phyloP scores from a whole-genome alignment of 2,113 vertebrate species.

The Carassius auratus region DNA sequence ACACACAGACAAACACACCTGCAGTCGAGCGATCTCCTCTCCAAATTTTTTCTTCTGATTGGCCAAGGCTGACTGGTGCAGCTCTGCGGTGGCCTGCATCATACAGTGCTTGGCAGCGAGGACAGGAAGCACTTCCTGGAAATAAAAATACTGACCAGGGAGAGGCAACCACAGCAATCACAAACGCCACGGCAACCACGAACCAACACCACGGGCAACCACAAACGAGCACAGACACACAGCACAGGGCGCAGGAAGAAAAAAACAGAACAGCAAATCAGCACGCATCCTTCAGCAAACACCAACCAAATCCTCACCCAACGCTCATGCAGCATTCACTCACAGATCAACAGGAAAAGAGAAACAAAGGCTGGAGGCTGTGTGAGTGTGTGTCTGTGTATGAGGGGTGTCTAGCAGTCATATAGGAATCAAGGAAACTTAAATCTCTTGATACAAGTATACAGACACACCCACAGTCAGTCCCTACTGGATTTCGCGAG shows the following conservation, averaged over 20 bases:
- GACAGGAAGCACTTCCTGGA: slow-evolving; percentile 98
- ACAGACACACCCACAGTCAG: slow-evolving; percentile 4
- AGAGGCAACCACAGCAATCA: slow-evolving; percentile 79
- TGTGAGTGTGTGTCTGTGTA: slow-evolving; percentile 10
- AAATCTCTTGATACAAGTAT: not conserved
- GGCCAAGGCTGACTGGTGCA: slow-evolving; percentile 89
- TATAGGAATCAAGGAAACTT: not conserved
- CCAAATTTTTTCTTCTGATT: slow-evolving; percentile 98
- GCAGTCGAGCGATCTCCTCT: slow-evolving; percentile 94
- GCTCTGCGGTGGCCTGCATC: slow-evolving; percentile 96
- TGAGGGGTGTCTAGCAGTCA: slow-evolving; percentile 2
- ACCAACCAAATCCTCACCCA: slow-evolving; percentile 54
- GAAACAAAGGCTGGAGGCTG: slow-evolving; percentile 40
- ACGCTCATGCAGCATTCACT: slow-evolving; percentile 53
- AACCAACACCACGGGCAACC: slow-evolving; percentile 76
- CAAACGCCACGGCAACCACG: slow-evolving; percentile 76
- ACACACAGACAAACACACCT: slow-evolving; percentile 75
- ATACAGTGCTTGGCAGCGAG: slow-evolving; percentile 97
- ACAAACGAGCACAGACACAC: slow-evolving; percentile 86
- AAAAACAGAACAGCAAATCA: slow-evolving; percentile 87
- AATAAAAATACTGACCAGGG: slow-evolving; percentile 99
- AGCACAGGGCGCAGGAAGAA: slow-evolving; percentile 75
- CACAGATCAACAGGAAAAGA: slow-evolving; percentile 49
- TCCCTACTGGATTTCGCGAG: too few species aligned
- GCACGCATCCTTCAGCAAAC: slow-evolving; percentile 69